Evolutionary conservation across 2,113 vertebrate genomes (phyloP).

Genomic region (Sciurus niger): DNA sequence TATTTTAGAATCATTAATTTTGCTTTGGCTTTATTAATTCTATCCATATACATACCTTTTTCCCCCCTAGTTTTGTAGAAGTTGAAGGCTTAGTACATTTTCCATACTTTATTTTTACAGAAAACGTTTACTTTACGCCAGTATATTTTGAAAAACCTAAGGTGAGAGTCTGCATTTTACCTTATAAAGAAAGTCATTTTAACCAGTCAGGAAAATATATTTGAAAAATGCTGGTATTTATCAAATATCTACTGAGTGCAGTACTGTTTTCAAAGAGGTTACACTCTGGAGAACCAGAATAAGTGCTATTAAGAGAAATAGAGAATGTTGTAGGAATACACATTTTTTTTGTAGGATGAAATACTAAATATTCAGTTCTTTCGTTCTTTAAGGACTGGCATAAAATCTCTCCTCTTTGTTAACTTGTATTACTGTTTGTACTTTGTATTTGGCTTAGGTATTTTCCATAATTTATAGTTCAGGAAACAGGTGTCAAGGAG

Average conservation of each 20-base stretch:
- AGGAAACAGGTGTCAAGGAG: neutral
- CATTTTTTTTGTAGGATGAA: slow-evolving; percentile 11
- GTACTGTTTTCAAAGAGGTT: neutral
- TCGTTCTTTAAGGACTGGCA: neutral
- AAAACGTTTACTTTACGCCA: neutral
- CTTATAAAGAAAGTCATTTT: neutral
- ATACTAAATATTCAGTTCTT: neutral
- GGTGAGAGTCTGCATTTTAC: neutral
- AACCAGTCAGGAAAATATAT: neutral
- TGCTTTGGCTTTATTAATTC: slow-evolving; percentile 14
- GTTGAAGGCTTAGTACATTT: neutral
- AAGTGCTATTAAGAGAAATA: slow-evolving; percentile 41
- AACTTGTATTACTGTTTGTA: neutral
- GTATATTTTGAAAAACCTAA: neutral
- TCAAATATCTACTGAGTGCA: neutral
- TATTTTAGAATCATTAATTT: slow-evolving; percentile 16
- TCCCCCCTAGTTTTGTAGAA: slow-evolving; percentile 14
- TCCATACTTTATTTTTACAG: neutral
- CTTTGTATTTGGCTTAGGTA: neutral
- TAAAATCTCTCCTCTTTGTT: neutral
- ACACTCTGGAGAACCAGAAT: neutral
- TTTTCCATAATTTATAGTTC: neutral
- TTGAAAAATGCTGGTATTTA: slow-evolving; percentile 25
- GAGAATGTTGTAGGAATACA: neutral
- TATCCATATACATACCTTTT: neutral